Evolutionary conservation across 2,888 invertebrate genomes (phyloP).

Genomic region (Tortrix viridana): DNA sequence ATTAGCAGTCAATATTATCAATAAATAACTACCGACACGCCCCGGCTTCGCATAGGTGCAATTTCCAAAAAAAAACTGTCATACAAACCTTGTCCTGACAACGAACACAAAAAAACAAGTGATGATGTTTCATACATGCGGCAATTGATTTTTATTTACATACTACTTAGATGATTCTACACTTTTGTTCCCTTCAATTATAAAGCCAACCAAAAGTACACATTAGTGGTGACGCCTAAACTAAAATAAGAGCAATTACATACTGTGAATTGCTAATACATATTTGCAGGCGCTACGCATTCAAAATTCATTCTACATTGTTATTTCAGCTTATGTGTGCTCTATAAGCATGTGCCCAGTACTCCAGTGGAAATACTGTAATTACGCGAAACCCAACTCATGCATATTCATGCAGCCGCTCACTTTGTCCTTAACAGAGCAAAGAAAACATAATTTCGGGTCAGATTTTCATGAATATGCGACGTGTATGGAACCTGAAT

Average conservation of each 20-base stretch:
- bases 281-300: conserved; percentile 12
- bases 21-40: too few species aligned
- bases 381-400: conserved; percentile 23
- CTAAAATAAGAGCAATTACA: conserved; percentile 11
- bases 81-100: too few species aligned
- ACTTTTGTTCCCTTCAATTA: background rate
- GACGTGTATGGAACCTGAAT: conserved; percentile 19
- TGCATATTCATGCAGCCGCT: conserved; percentile 37
- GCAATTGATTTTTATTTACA: too few species aligned
- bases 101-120: too few species aligned
- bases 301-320: conserved; percentile 24
- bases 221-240: background rate
- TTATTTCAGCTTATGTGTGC: conserved; percentile 24
- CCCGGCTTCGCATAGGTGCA: too few species aligned
- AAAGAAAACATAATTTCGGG: conserved; percentile 33
- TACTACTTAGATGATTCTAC: too few species aligned
- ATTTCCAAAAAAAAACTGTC: too few species aligned
- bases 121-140: too few species aligned
- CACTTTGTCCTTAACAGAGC: conserved; percentile 29
- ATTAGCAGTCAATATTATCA: background rate
- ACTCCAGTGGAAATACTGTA: conserved; percentile 24
- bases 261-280: conserved; percentile 1
- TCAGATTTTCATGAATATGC: conserved; percentile 33
- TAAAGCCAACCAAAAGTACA: background rate
- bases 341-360: conserved; percentile 21